phyloP scores from a whole-genome alignment of 2,113 vertebrate species.

The Genyomyrus donnyi region DNA sequence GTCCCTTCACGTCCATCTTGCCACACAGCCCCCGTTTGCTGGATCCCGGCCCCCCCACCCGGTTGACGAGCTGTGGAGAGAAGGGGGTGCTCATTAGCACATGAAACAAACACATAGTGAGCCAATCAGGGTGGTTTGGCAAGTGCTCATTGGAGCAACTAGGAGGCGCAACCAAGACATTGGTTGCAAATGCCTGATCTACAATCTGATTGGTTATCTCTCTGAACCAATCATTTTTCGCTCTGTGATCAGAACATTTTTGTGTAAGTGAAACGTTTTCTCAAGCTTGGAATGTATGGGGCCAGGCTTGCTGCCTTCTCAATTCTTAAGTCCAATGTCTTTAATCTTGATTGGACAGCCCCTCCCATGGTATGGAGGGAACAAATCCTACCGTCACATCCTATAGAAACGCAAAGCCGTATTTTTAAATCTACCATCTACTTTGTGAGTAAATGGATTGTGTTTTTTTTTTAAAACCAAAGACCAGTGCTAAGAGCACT shows the following conservation, averaged over 20 bases:
- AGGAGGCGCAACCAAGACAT: too few species aligned
- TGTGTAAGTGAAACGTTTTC: neutral
- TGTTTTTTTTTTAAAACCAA: neutral
- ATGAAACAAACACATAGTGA: neutral
- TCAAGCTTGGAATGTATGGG: neutral
- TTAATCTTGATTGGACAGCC: neutral
- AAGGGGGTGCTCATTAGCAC: neutral
- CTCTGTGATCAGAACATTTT: neutral
- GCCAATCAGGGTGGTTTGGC: neutral
- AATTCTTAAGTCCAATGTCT: neutral
- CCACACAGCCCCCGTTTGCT: constrained; percentile 40
- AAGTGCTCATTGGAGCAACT: neutral
- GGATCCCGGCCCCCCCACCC: constrained; percentile 28
- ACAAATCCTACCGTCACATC: neutral
- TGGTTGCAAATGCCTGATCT: neutral
- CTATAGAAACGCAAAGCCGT: neutral
- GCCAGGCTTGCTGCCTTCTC: neutral
- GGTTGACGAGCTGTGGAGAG: constrained; percentile 35
- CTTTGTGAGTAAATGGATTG: neutral
- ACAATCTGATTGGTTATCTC: neutral
- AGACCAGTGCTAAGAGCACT: neutral
- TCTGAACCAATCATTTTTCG: too few species aligned
- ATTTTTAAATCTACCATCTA: neutral
- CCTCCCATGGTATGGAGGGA: neutral
- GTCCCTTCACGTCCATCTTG: constrained; percentile 52